Conservation (phyloP, 2,797 vertebrate species). For the Urocyon cinereoargenteus region DNA sequence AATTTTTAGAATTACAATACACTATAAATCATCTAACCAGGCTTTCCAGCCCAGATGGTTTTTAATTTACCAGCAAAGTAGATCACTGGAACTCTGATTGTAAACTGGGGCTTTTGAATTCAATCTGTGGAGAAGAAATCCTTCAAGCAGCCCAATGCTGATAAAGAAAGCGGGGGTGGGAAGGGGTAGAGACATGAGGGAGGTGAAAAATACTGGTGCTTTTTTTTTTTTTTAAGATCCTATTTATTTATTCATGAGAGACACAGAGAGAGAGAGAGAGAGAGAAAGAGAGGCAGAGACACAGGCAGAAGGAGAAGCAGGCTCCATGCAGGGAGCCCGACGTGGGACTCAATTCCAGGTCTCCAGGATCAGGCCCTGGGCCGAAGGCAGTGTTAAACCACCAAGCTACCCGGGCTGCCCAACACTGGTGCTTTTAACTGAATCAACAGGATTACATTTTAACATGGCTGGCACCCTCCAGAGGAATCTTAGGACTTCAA, state of each 20-base stretch:
- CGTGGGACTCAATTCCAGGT: too few species aligned
- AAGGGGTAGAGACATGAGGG: background rate
- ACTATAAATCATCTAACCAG: slow-evolving; percentile 78
- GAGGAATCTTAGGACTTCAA: background rate
- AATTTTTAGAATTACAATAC: slow-evolving; percentile 77
- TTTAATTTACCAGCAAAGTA: slow-evolving; percentile 85
- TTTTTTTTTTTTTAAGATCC: too few species aligned
- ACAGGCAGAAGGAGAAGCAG: too few species aligned
- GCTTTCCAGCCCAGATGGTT: slow-evolving; percentile 80
- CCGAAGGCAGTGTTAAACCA: too few species aligned
- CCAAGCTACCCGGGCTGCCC: too few species aligned
- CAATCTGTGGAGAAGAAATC: slow-evolving; percentile 75
- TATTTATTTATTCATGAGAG: too few species aligned
- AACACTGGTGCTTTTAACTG: background rate
- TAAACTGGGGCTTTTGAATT: slow-evolving; percentile 79
- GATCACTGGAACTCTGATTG: slow-evolving; percentile 78
- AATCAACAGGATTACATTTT: background rate
- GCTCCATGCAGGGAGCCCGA: too few species aligned
- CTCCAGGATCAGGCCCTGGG: too few species aligned
- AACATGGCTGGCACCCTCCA: background rate
- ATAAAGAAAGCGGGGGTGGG: background rate
- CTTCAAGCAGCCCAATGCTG: slow-evolving; percentile 59
- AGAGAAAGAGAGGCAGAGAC: too few species aligned
- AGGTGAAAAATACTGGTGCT: background rate
- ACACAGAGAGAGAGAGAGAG: too few species aligned